Evolutionary conservation across 2,113 vertebrate species (phyloP), one percentile per base, ranked within the genome.

Genomic region (Takifugu flavidus): DNA sequence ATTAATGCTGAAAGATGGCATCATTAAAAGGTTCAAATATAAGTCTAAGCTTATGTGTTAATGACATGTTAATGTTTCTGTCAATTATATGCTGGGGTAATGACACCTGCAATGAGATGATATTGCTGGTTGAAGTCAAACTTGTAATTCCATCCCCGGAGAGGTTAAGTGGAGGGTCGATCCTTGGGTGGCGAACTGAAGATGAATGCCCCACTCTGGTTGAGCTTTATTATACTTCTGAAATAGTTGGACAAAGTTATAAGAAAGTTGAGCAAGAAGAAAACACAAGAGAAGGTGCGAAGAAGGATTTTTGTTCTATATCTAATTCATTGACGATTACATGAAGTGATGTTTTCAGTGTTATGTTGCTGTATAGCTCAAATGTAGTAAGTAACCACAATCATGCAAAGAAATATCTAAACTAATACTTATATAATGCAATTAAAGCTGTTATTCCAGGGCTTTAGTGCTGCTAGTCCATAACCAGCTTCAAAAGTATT

Each of bases 41-140:
- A 90, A 90, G 88, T 86, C 87, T 85, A 69, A 87, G 86, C 88
- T 86, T 88, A 86, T 79, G 87, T 87, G 89, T 89, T 91, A 90
- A 91, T 91, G 89, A 90, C 88, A 88, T 85, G 87, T 90, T 90
- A 90, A 89, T 90, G 88, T 66, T 71, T 90, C 88, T 85, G 87
- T 86, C 87, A 89, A 86, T 90, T 90, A 90, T 85, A 80, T 81
- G 79, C 74, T 59, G 64, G 78, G 78, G 76, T 89, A 90, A 90
- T 87, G 85, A 88, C 87, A 89, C 85, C 86, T 88, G 79, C 78
- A 59, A 86, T 77, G 78, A 84, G 82, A 82, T 53, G 65, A 84
- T 80, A 75, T 82, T 67, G 69, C 75, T 52, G 70, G 67, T 74
- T 71, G 64, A 70, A 88, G 87, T 89, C 79, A 88, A 89, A 89